These are phyloP conservation scores for Lordiphosa collinella DNA, from an alignment of 1,140 invertebrate genomes.

Conservation along the genomic window DNA sequence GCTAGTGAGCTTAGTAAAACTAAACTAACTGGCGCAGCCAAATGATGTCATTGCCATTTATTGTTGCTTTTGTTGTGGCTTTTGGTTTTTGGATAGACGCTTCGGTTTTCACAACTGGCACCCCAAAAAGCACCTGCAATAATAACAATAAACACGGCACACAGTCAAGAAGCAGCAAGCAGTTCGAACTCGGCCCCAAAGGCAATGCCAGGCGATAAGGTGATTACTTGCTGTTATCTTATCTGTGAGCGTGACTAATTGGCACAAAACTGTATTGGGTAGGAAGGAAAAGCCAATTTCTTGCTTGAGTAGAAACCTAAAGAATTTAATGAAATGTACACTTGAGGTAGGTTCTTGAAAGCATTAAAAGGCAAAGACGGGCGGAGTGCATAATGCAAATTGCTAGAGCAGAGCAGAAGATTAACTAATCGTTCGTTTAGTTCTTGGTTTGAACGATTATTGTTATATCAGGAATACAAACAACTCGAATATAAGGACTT, in stretches of 20 bases:
- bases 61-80: slow-evolving; percentile 12
- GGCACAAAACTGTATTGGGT: slow-evolving; percentile 46
- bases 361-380: not conserved
- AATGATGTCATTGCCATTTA: slow-evolving; percentile 68
- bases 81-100: slow-evolving; percentile 20
- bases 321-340: slow-evolving; percentile 14
- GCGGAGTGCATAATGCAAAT: not conserved
- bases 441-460: too few species aligned
- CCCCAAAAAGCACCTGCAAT: slow-evolving; percentile 54
- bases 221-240: slow-evolving; percentile 67
- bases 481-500: too few species aligned
- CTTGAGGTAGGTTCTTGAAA: slow-evolving; percentile 59
- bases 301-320: slow-evolving; percentile 16
- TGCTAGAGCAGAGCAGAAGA: too few species aligned
- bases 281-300: slow-evolving; percentile 21
- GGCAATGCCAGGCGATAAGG: slow-evolving; percentile 61
- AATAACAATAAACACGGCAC: slow-evolving; percentile 18
- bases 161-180: slow-evolving; percentile 38
- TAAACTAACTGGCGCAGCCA: slow-evolving; percentile 42
- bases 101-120: slow-evolving; percentile 45
- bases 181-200: slow-evolving; percentile 37
- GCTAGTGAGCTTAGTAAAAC: slow-evolving; percentile 30
- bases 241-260: slow-evolving; percentile 68
- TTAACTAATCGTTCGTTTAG: too few species aligned
- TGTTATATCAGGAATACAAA: too few species aligned